Base-by-base conservation (phyloP, 2,888 invertebrate genomes). In the Eulithis prunata region DNA sequence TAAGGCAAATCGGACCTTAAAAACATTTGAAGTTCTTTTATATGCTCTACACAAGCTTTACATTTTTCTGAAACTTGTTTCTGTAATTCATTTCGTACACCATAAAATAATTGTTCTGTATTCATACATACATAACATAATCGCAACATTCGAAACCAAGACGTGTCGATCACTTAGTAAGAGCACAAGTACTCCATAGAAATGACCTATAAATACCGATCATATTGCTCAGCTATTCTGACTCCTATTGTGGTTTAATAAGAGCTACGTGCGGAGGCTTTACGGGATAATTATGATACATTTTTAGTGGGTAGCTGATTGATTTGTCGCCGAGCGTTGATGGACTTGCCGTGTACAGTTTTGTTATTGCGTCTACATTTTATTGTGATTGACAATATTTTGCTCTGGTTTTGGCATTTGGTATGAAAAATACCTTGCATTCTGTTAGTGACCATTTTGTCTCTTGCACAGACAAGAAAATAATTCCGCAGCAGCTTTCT, bases 141-240 rank as follows among this genome's bases (percentile, higher is more conserved):
- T 62, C 58, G 28, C 64, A 62, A 49, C 45, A 62, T 63, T 46
- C 57, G 46, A 59, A 67, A 53, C 66, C 66, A 66, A 64, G 66
- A 66, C 60, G 67, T 70, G 73, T 70, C 71, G 70, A 69, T 71
- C 71, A 73, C 71, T 74, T 74, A 72, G 69, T 57, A 65, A 64
- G 52, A 58, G 68, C 65, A 62, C 71, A 64, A 69, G 57, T 69
- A 66, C 51, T 49, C 58, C 64, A 64, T 66, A 53, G 38, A 13
- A 53, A 64, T 64, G 72, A 72, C 67, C 68, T 65, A 72, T 64
- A 68, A 68, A 65, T 57, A 64, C 28, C 13, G 47, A 38, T 41
- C 45, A 62, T 65, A 59, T 45, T 56, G 58, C 43, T 57, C 53
- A 56, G 28, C 58, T 54, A 66, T 62, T 65, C 3, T 66, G 46